These are phyloP conservation scores for Sanderia malayensis DNA, from an alignment of 30 jellyfish, hydroid and myxozoan genomes.

Conservation along the genomic window DNA sequence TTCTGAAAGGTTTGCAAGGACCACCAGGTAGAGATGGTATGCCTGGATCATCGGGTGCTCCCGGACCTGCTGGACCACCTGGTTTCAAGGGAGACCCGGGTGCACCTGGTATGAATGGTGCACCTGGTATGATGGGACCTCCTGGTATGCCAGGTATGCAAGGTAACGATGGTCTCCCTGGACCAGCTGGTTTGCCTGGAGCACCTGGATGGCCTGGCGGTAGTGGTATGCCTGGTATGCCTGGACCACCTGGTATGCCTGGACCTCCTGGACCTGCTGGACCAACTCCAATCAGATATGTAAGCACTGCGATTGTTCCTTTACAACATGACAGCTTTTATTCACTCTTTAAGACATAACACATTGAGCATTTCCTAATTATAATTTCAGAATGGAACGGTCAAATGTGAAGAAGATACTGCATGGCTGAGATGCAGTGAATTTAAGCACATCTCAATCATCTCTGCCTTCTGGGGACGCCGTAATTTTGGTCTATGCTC, in stretches of 20 bases:
- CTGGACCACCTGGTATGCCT: constrained; percentile 99
- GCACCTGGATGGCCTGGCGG: constrained; percentile 99
- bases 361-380: too few relatives aligned
- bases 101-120: constrained; percentile 88
- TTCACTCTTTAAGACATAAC: too few relatives aligned
- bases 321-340: too few relatives aligned
- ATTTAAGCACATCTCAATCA: constrained; percentile 91
- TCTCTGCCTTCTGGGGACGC: constrained; percentile 99
- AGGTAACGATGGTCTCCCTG: constrained; percentile 98
- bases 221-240: constrained; percentile 99
- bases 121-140: constrained; percentile 93
- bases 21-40: constrained; percentile 99
- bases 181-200: constrained; percentile 98
- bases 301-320: too few relatives aligned
- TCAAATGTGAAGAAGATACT: constrained; percentile 99
- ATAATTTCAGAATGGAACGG: constrained; percentile 96
- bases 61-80: constrained; percentile 99
- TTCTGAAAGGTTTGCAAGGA: constrained; percentile 98
- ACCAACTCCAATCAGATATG: constrained; percentile 98
- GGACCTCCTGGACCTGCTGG: constrained; percentile 99
- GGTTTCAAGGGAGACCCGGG: constrained; percentile 99
- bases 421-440: constrained; percentile 99
- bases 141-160: constrained; percentile 97
- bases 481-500: constrained; percentile 98
- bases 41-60: constrained; percentile 99